A percentile compares a stretch with the other conserved stretches of the same genome.
Evolutionary conservation across 1,140 invertebrate genomes (phyloP).

Genomic region (Hydropsyche tenuis): DNA sequence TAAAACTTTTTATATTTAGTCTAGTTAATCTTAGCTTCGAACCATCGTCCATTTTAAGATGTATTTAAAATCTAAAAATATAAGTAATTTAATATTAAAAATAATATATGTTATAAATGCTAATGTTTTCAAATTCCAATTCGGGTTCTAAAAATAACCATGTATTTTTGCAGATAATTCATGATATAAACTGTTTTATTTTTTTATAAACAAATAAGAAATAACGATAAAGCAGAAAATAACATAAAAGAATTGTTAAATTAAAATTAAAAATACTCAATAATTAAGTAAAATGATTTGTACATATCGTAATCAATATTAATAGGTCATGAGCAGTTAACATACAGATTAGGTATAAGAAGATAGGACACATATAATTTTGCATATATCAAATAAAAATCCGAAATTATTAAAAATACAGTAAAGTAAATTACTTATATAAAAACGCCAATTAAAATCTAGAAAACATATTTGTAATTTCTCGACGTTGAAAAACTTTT

Average conservation of each 20-base stretch:
- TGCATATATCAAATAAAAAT: not conserved
- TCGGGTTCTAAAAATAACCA: no score
- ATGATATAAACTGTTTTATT: no score
- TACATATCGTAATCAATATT: slow-evolving; percentile 16
- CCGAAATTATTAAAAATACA: not conserved
- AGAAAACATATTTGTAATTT: no score
- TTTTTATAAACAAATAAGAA: no score
- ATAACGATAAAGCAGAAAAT: no score
- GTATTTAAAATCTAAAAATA: not conserved
- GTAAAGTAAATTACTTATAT: not conserved
- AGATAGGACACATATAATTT: not conserved
- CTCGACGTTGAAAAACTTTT: not conserved
- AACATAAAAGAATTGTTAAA: no score
- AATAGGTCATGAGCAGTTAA: slow-evolving; percentile 15
- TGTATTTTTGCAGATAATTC: no score
- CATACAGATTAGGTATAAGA: not conserved
- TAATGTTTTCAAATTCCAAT: no score
- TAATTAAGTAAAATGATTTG: not conserved
- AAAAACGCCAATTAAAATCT: no score
- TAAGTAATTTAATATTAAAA: not conserved
- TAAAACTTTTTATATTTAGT: slow-evolving; percentile 33
- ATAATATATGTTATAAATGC: no score
- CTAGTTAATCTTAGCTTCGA: slow-evolving; percentile 15
- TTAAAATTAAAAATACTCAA: no score
- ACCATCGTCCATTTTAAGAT: slow-evolving; percentile 34